Conservation (phyloP, 2,113 vertebrate genomes). For the Aleadryas rufinucha region DNA sequence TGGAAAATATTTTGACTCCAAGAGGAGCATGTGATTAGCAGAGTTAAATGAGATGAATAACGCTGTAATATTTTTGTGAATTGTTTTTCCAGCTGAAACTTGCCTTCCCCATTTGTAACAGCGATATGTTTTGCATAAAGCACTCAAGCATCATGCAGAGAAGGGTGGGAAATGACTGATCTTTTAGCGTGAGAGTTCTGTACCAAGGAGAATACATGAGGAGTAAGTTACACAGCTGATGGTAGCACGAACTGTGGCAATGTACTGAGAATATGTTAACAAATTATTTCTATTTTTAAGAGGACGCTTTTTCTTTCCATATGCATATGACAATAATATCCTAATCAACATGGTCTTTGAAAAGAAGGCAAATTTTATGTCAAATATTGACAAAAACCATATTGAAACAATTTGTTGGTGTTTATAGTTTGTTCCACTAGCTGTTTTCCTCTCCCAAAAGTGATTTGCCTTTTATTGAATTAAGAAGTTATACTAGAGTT, state of each 20-base stretch:
- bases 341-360: neutral
- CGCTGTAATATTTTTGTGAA: slow-evolving; percentile 22
- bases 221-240: neutral
- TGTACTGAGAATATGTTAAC: neutral
- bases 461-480: slow-evolving; percentile 35
- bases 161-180: slow-evolving; percentile 16
- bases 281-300: neutral
- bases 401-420: neutral
- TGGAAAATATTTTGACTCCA: slow-evolving; percentile 55
- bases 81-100: slow-evolving; percentile 53
- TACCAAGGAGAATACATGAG: neutral
- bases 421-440: neutral
- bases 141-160: neutral
- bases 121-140: slow-evolving; percentile 27
- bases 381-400: neutral
- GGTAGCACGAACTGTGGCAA: neutral
- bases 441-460: slow-evolving; percentile 15
- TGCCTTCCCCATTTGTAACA: slow-evolving; percentile 12
- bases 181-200: neutral
- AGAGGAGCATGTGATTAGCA: slow-evolving; percentile 52
- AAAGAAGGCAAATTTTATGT: neutral
- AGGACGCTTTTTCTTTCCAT: neutral
- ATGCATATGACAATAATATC: neutral
- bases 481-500: slow-evolving; percentile 25
- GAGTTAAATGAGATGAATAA: slow-evolving; percentile 65